Conservation (phyloP, 2,113 vertebrate genomes). For the Phasianus colchicus region DNA sequence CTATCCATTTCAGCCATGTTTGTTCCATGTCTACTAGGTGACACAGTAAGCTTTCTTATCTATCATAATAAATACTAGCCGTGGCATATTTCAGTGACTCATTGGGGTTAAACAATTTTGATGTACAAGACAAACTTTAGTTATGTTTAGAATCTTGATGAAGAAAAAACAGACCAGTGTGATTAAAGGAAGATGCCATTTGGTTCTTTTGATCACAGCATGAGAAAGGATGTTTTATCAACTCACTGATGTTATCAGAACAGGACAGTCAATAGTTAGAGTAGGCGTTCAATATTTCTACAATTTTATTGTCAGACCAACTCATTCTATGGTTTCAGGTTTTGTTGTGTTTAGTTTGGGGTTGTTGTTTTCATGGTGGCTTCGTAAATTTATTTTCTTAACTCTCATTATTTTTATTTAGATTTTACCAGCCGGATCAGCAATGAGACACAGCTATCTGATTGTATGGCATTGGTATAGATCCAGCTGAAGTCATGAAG, state of each 20-base stretch:
- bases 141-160: not conserved
- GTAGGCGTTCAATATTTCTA: not conserved
- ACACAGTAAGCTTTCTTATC: not conserved
- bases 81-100: not conserved
- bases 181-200: not conserved
- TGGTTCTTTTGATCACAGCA: not conserved
- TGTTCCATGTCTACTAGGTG: not conserved
- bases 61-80: not conserved
- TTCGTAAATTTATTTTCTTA: conserved; percentile 7
- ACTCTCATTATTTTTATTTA: not conserved
- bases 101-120: not conserved
- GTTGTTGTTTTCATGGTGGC: not conserved
- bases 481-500: conserved; percentile 18
- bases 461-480: not conserved
- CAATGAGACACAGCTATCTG: not conserved
- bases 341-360: not conserved
- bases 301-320: not conserved
- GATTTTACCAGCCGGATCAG: not conserved
- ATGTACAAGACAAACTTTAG: not conserved
- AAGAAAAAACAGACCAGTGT: not conserved
- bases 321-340: not conserved
- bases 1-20: not conserved
- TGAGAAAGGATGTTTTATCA: not conserved
- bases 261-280: not conserved
- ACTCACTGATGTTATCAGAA: not conserved